Percentiles rank a stretch among this genome's conserved stretches.
Conservation (phyloP, 2,113 vertebrate species). For the Scophthalmus maximus region DNA sequence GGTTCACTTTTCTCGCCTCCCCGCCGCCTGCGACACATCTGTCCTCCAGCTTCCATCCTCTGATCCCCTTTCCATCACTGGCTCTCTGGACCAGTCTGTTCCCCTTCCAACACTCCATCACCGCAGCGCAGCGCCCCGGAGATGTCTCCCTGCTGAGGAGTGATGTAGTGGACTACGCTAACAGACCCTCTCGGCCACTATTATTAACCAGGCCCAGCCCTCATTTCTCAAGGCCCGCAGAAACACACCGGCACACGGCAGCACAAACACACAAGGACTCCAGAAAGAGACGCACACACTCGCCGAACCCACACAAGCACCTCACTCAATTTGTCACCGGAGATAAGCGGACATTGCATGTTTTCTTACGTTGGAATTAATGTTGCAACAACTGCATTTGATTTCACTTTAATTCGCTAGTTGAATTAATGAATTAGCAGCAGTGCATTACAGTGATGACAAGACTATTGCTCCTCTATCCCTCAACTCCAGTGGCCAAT, state of each 20-base stretch:
- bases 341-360: conserved; percentile 40
- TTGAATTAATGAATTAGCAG: conserved; percentile 74
- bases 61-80: conserved; percentile 67
- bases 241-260: conserved; percentile 45
- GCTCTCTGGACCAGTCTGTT: conserved; percentile 57
- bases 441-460: conserved; percentile 62
- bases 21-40: conserved; percentile 43
- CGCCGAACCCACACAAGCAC: conserved; percentile 19
- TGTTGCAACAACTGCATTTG: conserved; percentile 57
- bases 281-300: conserved; percentile 3
- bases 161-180: conserved; percentile 79
- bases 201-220: conserved; percentile 68
- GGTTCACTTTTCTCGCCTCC: conserved; percentile 35
- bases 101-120: conserved; percentile 75
- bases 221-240: conserved; percentile 73
- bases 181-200: conserved; percentile 78
- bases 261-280: conserved; percentile 31
- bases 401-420: conserved; percentile 65
- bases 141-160: conserved; percentile 74
- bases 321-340: conserved; percentile 39
- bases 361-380: conserved; percentile 59
- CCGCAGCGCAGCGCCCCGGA: conserved; percentile 69
- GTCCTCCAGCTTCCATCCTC: conserved; percentile 58
- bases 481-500: conserved; percentile 57
- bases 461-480: conserved; percentile 64